Base-by-base conservation (phyloP, 2,888 invertebrate species). In the Steinernema carpocapsae region DNA sequence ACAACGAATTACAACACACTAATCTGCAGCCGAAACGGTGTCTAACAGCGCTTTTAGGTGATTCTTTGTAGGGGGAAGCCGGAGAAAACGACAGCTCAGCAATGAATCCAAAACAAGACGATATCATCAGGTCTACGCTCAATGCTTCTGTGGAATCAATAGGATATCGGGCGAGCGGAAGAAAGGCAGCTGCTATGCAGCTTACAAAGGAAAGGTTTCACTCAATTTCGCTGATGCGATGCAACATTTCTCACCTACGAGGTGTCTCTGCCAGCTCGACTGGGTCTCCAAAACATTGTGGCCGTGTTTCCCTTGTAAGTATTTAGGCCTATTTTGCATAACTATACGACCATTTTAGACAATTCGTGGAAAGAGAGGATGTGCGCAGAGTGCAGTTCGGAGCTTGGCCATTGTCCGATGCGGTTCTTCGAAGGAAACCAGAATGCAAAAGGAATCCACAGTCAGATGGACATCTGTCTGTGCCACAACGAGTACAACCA, bases 271-370 rank as follows among this genome's bases (percentile, higher is more conserved):
- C 72, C 87, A 86, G 64, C 71, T 86, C 19, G 86, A 86, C 73
- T 82, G 77, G 71, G 77, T 81, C n/a, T 82, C 84, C 0, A 83
- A 83, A 29, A 82, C 83, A 14, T 56, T 86, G 1, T 86, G 86
- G 86, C 86, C 86, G 0, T 86, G 86, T 73, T 86, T 86, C 79
- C 86, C 86, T 42, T 86, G 86, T 86, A 51, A 81, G 82, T 76
- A 59, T 22, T 10, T n/a, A n/a, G n/a, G n/a, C n/a, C n/a, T 46
- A 46, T 72, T 64, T 70, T 6, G 19, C 19, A 37, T 12, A 17
- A 14, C 45, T 19, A 48, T 29, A 51, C 1, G 4, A 32, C n/a
- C 4, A n/a, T 75, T 83, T 72, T 74, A 86, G 87, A 86, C 64
- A 77, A 77, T 32, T 81, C 84, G 1, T 86, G 86, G 86, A 87